A percentile compares a stretch with the other conserved stretches of the same genome.
These are phyloP conservation scores for Aphidius colemani DNA, from an alignment of 2,888 invertebrate genomes.

Conservation along the genomic window DNA sequence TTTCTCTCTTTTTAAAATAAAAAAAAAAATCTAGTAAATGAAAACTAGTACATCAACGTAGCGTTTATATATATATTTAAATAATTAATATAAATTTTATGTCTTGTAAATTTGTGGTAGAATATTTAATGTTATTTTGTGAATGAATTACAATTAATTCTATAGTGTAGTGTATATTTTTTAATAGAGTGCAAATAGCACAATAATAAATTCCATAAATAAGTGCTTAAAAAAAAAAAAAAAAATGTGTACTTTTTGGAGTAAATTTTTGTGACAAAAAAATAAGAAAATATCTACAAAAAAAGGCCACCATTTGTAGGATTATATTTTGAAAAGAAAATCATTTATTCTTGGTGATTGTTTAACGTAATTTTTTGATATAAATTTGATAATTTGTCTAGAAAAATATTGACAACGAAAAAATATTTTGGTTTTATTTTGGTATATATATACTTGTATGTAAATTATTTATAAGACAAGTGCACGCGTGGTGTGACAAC, in stretches of 20 bases:
- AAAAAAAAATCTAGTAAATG: constrained; percentile 13
- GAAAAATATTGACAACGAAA: background rate
- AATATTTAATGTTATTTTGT: too few relatives aligned
- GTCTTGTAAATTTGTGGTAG: background rate
- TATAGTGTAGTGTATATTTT: too few relatives aligned
- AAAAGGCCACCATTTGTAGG: too few relatives aligned
- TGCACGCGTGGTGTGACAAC: constrained; percentile 39
- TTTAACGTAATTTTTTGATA: background rate
- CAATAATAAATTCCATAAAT: too few relatives aligned
- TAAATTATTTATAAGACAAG: background rate
- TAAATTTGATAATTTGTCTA: background rate
- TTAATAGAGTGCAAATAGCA: too few relatives aligned
- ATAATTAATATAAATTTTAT: background rate
- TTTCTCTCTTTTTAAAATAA: constrained; percentile 15
- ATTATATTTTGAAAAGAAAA: too few relatives aligned
- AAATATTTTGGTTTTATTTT: background rate
- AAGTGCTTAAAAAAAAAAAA: too few relatives aligned
- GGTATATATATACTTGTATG: background rate
- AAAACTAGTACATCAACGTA: too few relatives aligned
- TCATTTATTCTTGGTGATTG: too few relatives aligned
- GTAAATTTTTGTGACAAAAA: background rate
- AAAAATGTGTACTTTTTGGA: too few relatives aligned
- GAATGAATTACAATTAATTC: too few relatives aligned
- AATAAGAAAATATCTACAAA: background rate
- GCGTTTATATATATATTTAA: background rate